phyloP scores from a whole-genome alignment of 1,140 invertebrate genomes.

The Littorina saxatilis region DNA sequence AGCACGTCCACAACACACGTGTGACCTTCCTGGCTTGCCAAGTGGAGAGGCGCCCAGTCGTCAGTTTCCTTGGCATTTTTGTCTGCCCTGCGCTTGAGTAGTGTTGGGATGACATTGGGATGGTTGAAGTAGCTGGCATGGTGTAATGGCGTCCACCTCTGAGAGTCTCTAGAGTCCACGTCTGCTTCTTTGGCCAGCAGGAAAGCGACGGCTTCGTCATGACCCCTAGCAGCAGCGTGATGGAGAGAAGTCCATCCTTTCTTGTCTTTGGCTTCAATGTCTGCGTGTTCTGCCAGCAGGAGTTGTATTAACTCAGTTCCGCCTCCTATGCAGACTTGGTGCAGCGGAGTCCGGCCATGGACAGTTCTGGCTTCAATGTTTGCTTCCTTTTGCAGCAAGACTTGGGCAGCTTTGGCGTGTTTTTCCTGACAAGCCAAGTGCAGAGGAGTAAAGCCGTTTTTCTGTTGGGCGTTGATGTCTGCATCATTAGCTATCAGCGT shows the following conservation, averaged over 20 bases:
- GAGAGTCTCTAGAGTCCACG: slow-evolving; percentile 38
- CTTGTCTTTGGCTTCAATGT: background rate
- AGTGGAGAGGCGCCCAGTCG: slow-evolving; percentile 73
- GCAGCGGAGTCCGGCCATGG: slow-evolving; percentile 78
- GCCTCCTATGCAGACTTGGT: background rate
- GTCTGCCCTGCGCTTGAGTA: slow-evolving; percentile 77
- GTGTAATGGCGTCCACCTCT: slow-evolving; percentile 7
- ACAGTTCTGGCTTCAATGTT: slow-evolving; percentile 67
- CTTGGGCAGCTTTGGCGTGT: slow-evolving; percentile 86
- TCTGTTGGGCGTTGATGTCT: slow-evolving; percentile 89
- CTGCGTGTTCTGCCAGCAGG: background rate
- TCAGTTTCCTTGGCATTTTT: slow-evolving; percentile 70
- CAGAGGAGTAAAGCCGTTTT: slow-evolving; percentile 88
- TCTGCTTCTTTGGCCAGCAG: slow-evolving; percentile 77
- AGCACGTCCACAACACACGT: slow-evolving; percentile 76
- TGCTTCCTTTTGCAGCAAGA: slow-evolving; percentile 88
- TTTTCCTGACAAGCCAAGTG: slow-evolving; percentile 89
- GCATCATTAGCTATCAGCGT: slow-evolving; percentile 72
- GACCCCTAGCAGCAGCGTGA: background rate
- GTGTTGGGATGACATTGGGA: slow-evolving; percentile 79
- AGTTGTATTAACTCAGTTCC: background rate
- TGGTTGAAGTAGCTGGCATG: slow-evolving; percentile 82
- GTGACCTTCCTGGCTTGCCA: slow-evolving; percentile 55
- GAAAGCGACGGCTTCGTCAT: background rate
- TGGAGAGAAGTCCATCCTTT: background rate